A percentile compares a stretch with the other conserved stretches of the same genome.
phyloP scores from a whole-genome alignment of 1,140 invertebrate species.

The Pseudachorutes palmiensis region DNA sequence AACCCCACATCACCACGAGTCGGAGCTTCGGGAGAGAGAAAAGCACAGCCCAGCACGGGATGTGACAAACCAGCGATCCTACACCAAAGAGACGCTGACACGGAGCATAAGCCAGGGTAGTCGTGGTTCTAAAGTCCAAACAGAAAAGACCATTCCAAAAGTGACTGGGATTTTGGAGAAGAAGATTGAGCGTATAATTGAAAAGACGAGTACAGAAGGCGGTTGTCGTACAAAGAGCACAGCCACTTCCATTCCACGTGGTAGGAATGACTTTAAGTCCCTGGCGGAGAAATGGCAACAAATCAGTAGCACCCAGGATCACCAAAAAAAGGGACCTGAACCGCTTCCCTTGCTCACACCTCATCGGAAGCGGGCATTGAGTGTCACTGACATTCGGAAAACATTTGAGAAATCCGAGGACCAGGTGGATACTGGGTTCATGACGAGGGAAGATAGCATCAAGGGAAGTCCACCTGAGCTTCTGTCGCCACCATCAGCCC shows the following conservation, averaged over 20 bases:
- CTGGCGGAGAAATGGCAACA: conserved; percentile 45
- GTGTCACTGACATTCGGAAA: conserved; percentile 54
- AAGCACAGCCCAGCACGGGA: not conserved
- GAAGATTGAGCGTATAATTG: conserved; percentile 37
- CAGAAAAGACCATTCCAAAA: conserved; percentile 12
- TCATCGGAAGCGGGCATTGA: conserved; percentile 37
- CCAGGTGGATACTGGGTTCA: conserved; percentile 32
- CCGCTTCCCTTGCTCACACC: not conserved
- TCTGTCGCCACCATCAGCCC: conserved; percentile 30
- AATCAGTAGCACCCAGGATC: too few species aligned
- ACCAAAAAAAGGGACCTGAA: too few species aligned
- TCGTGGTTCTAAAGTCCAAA: conserved; percentile 20
- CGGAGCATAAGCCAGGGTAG: conserved; percentile 15
- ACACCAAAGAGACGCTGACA: conserved; percentile 11
- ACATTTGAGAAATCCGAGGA: conserved; percentile 51
- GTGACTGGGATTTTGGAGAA: conserved; percentile 35
- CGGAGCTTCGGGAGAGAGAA: conserved; percentile 8
- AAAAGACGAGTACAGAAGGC: conserved; percentile 19
- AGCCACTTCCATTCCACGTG: conserved; percentile 30
- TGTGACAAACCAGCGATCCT: conserved; percentile 14
- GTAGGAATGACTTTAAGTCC: conserved; percentile 43
- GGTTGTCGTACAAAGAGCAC: conserved; percentile 8
- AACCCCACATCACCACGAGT: too few species aligned
- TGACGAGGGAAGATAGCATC: not conserved
- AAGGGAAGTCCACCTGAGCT: not conserved